Base-by-base conservation (phyloP, 2,888 invertebrate species). In the Apoderus coryli region DNA sequence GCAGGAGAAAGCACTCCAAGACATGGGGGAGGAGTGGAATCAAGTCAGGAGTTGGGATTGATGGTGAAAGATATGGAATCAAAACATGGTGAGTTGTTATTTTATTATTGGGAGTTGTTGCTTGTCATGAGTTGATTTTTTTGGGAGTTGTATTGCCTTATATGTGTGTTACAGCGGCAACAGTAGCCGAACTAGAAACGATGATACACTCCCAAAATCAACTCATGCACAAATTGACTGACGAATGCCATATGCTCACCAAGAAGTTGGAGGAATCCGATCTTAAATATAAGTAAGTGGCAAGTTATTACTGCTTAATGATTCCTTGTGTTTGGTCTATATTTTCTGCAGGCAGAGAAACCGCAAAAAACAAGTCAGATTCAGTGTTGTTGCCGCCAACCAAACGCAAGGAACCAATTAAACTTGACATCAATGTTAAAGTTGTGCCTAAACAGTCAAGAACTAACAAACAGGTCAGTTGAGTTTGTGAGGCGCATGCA, bases 181-280 rank as follows among this genome's bases (percentile, higher is more conserved):
- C 81, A 58, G 82, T 85, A 64, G 75, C 76, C 67, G 82, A 80
- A 66, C 75, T 86, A 67, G 85, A 85, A 71, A 72, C 76, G 61
- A 77, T 82, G 76, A 75, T 86, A 66, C 77, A 76, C 65, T 80
- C 77, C 65, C 85, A 86, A 75, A 82, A 80, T 72, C 76, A 76
- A 72, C 79, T 84, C 74, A 80, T 85, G 77, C 82, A 82, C 69
- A 84, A 79, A 74, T 74, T 86, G 64, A 81, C 82, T 57, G 71
- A 69, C 57, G 84, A 86, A 69, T 85, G 85, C 70, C 84, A 80
- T 67, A 70, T 70, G 63, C 74, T 86, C 63, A 85, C 85, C 58
- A 71, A 76, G 66, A 84, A 80, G 71, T 74, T 86, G 69, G 85
- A 86, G 70, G 82, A 82, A 63, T 75, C 81, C 60, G 76, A 75